Base-by-base conservation (phyloP, 2,888 invertebrate species). In the Macaria notata region DNA sequence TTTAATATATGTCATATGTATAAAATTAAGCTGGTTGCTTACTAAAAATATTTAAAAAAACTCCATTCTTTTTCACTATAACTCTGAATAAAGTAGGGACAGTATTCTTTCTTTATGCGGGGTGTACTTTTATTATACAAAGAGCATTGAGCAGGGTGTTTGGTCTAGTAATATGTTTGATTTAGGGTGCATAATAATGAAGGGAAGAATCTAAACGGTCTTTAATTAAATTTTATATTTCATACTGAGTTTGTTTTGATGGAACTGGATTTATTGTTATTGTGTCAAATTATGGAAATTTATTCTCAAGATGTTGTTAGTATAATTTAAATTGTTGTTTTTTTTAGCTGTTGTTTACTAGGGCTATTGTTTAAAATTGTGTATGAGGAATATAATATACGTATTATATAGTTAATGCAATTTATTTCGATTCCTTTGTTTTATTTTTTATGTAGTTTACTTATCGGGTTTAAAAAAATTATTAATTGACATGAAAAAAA, bases 131-230 rank as follows among this genome's bases (percentile, higher is more conserved):
- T 9, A 44, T 44, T 29, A 61, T 78, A 46, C 52, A 52, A 38
- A 46, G 42, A 31, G 33, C 31, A 74, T 84, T 83, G 83, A 72
- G 71, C 64, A 86, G 85, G 83, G 72, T 73, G 63, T 70, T 78
- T 78, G 81, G 64, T 71, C 78, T 79, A 75, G 76, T 77, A 64
- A 64, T 76, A 68, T 70, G 73, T 77, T 74, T 73, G 68, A 66
- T 70, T 63, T 56, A 42, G 68, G 70, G 68, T 70, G 70, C 65
- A 70, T 70, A 63, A 64, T 65, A 64, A 68, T 65, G 60, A 63
- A 62, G 61, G n/a, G 64, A 51, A 47, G 51, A 49, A 62, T 60
- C 63, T 65, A 55, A 58, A 61, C 61, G 55, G 52, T 61, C 48
- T 55, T 58, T 60, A 63, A 66, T 64, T 54, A 58, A 61, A 57